Evolutionary conservation across 2,113 vertebrate genomes (phyloP), one percentile per base, ranked within the genome.

Genomic region (Clarias magur): DNA sequence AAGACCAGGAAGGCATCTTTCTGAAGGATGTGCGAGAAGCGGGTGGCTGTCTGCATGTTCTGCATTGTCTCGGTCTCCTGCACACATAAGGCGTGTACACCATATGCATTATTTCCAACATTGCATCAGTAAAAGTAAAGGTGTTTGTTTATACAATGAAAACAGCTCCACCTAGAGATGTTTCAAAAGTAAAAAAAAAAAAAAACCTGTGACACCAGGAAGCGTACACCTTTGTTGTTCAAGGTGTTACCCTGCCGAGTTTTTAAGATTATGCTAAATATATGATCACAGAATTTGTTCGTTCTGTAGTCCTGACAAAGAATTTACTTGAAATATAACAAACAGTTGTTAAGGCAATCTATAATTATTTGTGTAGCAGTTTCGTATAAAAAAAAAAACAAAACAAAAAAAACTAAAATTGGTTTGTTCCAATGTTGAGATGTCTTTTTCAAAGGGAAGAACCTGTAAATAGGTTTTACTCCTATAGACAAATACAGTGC

Each of bases 1-100:
- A 99, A 99, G 85, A 99, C 98, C 30, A 99, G 95, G 87, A 99
- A 99, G 78, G 98, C 98, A 1, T 99, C 98, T 92, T 99, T 99
- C 91, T 99, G 98, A 4, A 99, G 95, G 63, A 99, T 92, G 86
- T 99, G 97, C 23, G 97, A 97, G 94, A 99, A 99, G 3, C 95
- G 96, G 48, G 96, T 92, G 0, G 96, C 92, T 63, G 90, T 95
- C 87, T 96, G 96, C 53, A 94, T 94, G 75, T 96, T 96, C 90
- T 96, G 95, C 1, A 95, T 85, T 16, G 85, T 89, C 67, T 99
- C 98, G 0, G 95, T 93, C 84, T 99, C 98, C 98, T 99, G 91
- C 53, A 89, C 1, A 84, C 80, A 87, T 4, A 83, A 30, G n/a
- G 12, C 78, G 72, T 21, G 34, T 13, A 63, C 57, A 30, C 15